These are phyloP conservation scores for Lagria hirta DNA, from an alignment of 2,888 invertebrate species.

Conservation along the genomic window DNA sequence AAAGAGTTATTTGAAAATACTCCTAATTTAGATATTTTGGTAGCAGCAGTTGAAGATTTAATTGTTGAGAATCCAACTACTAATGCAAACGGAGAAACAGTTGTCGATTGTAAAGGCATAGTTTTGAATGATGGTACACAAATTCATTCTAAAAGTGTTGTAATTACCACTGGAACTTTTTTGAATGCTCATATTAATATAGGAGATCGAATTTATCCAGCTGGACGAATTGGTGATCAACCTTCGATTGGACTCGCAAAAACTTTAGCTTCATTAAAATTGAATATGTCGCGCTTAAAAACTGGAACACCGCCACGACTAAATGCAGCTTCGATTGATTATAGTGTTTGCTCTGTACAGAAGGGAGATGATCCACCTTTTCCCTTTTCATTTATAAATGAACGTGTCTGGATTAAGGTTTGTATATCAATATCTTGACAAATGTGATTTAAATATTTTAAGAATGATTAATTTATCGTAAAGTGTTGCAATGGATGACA, in stretches of 20 bases:
- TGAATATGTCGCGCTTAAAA: slow-evolving; percentile 77
- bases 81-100: slow-evolving; percentile 32
- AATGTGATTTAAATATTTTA: background rate
- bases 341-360: slow-evolving; percentile 57
- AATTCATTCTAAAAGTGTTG: slow-evolving; percentile 65
- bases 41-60: slow-evolving; percentile 79
- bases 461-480: background rate
- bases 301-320: slow-evolving; percentile 87
- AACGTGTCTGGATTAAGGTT: slow-evolving; percentile 74
- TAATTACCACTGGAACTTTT: slow-evolving; percentile 89
- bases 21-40: slow-evolving; percentile 66
- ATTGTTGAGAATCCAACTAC: slow-evolving; percentile 56
- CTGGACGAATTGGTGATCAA: slow-evolving; percentile 79
- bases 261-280: slow-evolving; percentile 69
- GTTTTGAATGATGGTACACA: slow-evolving; percentile 62
- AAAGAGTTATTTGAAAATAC: slow-evolving; percentile 64
- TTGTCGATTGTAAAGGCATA: slow-evolving; percentile 56
- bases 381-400: slow-evolving; percentile 81
- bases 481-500: too few relatives aligned
- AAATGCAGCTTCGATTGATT: slow-evolving; percentile 68
- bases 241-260: slow-evolving; percentile 73
- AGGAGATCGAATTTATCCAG: slow-evolving; percentile 71
- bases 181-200: slow-evolving; percentile 82
- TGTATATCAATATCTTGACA: too few relatives aligned
- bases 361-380: slow-evolving; percentile 67